Conservation (phyloP, 2,797 vertebrate species). For the Orientallactaga sibirica region DNA sequence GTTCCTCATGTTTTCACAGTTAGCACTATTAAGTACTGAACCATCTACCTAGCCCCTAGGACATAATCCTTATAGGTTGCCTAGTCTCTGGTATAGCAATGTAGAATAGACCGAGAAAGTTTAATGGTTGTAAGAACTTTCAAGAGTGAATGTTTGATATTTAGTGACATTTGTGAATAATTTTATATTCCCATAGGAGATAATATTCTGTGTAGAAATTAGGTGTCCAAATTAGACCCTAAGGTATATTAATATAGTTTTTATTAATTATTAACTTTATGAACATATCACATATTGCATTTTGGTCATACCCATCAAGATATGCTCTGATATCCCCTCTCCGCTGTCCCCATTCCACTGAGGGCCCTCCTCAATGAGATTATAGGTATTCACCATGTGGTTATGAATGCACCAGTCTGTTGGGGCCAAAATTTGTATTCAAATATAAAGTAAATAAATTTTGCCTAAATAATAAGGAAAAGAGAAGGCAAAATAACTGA, state of each 20-base stretch:
- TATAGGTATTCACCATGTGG: too few relatives aligned
- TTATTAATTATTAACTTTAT: not conserved
- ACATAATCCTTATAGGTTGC: not conserved
- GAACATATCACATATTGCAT: too few relatives aligned
- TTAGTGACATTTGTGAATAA: not conserved
- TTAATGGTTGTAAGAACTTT: not conserved
- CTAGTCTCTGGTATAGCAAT: not conserved
- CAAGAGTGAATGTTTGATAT: not conserved
- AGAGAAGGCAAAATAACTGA: not conserved
- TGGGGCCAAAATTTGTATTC: too few relatives aligned
- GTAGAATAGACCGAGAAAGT: not conserved
- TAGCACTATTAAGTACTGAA: too few relatives aligned
- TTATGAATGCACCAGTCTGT: too few relatives aligned
- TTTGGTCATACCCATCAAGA: too few relatives aligned
- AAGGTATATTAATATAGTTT: constrained; percentile 22
- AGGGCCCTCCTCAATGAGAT: too few relatives aligned
- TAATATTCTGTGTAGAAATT: not conserved
- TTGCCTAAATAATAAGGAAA: not conserved
- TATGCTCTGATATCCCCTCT: too few relatives aligned
- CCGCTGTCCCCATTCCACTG: too few relatives aligned
- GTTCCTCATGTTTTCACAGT: too few relatives aligned
- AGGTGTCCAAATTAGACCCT: not conserved
- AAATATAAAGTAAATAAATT: not conserved
- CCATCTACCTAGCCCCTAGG: too few relatives aligned
- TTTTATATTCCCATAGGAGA: not conserved